These are phyloP conservation scores for Agonopterix alstromeriana DNA, from an alignment of 2,888 invertebrate genomes.

Conservation along the genomic window DNA sequence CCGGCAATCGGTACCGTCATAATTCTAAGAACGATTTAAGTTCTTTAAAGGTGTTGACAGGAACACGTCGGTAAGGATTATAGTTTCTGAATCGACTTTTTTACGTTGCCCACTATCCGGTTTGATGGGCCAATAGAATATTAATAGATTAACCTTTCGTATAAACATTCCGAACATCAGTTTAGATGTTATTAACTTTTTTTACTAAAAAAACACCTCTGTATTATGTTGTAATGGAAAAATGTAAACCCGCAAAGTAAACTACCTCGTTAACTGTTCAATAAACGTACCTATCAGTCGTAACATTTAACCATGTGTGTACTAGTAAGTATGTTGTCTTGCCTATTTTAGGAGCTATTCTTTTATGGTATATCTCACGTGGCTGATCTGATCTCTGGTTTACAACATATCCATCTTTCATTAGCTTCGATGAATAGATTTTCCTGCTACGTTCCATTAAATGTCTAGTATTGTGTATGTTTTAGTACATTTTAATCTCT, in stretches of 20 bases:
- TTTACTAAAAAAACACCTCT: background rate
- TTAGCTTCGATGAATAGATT: constrained; percentile 10
- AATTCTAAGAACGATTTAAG: background rate
- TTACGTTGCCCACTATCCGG: constrained; percentile 42
- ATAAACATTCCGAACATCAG: constrained; percentile 11
- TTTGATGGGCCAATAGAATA: constrained; percentile 40
- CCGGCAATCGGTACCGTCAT: background rate
- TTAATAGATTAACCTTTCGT: constrained; percentile 33
- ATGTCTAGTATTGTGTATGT: too few species aligned
- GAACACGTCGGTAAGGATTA: constrained; percentile 23
- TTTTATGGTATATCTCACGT: constrained; percentile 3
- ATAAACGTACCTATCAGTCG: constrained; percentile 16
- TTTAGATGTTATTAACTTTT: background rate
- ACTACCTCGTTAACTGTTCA: constrained; percentile 13
- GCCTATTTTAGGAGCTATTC: background rate
- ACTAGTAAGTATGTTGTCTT: background rate
- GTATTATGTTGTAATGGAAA: background rate
- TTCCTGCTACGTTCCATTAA: constrained; percentile 5
- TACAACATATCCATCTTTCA: constrained; percentile 10
- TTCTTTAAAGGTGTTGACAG: constrained; percentile 20
- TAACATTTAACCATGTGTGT: constrained; percentile 1
- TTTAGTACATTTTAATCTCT: too few species aligned
- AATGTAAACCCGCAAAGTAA: background rate
- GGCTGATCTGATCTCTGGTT: constrained; percentile 5
- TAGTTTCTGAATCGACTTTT: constrained; percentile 24